Base-by-base conservation (phyloP, 2,113 vertebrate genomes). In the Narcine bancroftii region DNA sequence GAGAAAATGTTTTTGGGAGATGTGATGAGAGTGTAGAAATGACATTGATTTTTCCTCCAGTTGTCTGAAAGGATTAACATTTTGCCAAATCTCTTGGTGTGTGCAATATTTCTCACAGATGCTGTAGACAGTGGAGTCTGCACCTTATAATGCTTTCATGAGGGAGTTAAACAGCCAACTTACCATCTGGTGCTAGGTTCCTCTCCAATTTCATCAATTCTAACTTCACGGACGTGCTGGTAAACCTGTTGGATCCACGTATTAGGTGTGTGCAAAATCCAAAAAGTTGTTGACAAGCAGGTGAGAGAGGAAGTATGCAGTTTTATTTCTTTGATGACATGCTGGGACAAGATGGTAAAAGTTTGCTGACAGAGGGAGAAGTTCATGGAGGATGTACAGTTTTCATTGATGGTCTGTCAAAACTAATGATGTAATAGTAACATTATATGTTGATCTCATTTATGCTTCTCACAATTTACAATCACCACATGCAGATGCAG, bases 161-260 rank as follows among this genome's bases (percentile, higher is more conserved):
- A 45, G 63, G 65, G 42, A 47, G 26, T 33, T 91, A 71, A 91
- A 42, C 29, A 53, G 63, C 63, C 9, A 91, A 29, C 63, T 69
- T 91, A 69, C 65, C 89, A 91, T 91, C 89, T 71, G 89, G 26
- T 91, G 89, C 89, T 91, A 33, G 65, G 42, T 71, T 69, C 89
- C 89, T 91, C 87, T 91, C 63, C 87, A 91, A 45, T 66, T 91
- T 47, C 63, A 33, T 91, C 39, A 91, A 69, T 69, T 87, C 81
- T n/a, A 87, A 87, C 36, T 60, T 36, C 39, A 71, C 15, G 89
- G 47, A 1, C 47, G 10, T 69, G 42, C 89, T 69, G 89, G 45
- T 91, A 69, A 91, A 91, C 89, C 89, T 66, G 89, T 91, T 91
- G 66, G 89, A 91, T 69, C 39, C 65, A 91, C 13, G 39, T 17